These are phyloP conservation scores for Andrena hattorfiana DNA, from an alignment of 2,888 invertebrate species.

Conservation along the genomic window DNA sequence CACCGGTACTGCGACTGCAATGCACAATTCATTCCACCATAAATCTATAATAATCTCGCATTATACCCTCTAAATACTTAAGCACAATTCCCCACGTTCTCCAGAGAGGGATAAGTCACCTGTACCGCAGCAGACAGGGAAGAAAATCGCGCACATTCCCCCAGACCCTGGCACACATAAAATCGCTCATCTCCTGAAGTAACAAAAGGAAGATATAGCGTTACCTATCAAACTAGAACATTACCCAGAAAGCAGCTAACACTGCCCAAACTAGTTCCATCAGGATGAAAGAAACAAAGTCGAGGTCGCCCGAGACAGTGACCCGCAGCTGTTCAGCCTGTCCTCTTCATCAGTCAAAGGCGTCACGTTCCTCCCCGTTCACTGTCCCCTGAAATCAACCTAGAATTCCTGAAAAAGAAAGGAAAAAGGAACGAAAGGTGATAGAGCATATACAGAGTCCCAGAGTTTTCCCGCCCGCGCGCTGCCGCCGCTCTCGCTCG, in stretches of 20 bases:
- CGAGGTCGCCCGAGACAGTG: neutral
- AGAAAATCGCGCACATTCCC: no score
- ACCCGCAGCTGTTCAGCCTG: neutral
- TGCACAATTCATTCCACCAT: neutral
- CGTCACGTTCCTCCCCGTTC: constrained; percentile 13
- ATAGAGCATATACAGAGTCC: neutral
- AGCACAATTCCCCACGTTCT: no score
- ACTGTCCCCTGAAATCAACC: neutral
- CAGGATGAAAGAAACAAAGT: neutral
- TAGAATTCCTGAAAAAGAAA: neutral
- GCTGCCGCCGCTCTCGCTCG: constrained; percentile 2
- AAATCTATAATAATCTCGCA: no score
- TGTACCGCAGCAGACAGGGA: no score
- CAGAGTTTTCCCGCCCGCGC: constrained; percentile 36
- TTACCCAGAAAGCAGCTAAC: neutral
- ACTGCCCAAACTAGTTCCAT: neutral
- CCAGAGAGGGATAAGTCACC: no score
- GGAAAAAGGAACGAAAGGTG: no score
- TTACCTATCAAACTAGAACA: neutral
- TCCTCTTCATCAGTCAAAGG: neutral
- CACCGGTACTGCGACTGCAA: neutral
- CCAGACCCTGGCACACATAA: no score
- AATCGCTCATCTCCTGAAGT: no score
- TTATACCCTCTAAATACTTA: no score
- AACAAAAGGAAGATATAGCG: no score